phyloP scores from a whole-genome alignment of 2,797 vertebrate genomes.

The Taeniopygia guttata region DNA sequence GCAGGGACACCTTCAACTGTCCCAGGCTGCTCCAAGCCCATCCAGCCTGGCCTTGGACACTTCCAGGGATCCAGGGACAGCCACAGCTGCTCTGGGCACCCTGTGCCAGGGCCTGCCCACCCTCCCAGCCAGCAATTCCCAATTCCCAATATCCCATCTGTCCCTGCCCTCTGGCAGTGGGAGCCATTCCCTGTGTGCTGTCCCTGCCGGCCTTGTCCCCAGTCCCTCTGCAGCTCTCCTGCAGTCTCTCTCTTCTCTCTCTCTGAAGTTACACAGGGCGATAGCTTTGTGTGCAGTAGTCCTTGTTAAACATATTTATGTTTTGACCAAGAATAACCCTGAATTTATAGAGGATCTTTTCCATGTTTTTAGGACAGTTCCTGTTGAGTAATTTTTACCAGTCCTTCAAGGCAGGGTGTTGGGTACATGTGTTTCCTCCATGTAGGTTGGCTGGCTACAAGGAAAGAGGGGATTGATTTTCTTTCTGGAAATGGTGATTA shows the following conservation, averaged over 20 bases:
- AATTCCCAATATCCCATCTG: rapidly evolving
- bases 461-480: neutral
- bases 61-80: neutral
- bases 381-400: neutral
- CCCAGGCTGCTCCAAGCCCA: rapidly evolving
- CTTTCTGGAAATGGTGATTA: neutral
- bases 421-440: neutral
- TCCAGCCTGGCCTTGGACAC: neutral
- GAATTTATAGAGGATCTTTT: neutral
- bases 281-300: neutral
- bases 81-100: neutral
- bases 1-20: rapidly evolving
- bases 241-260: neutral
- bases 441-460: neutral
- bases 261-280: neutral
- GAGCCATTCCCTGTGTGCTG: neutral
- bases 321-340: neutral
- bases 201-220: rapidly evolving
- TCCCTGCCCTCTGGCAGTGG: rapidly evolving
- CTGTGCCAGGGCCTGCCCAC: neutral
- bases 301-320: neutral
- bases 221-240: neutral
- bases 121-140: rapidly evolving
- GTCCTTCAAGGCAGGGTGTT: neutral
- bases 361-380: neutral